Evolutionary conservation across 2,888 invertebrate genomes (phyloP), one percentile per base, ranked within the genome.

Genomic region (Torymus tubicola): DNA sequence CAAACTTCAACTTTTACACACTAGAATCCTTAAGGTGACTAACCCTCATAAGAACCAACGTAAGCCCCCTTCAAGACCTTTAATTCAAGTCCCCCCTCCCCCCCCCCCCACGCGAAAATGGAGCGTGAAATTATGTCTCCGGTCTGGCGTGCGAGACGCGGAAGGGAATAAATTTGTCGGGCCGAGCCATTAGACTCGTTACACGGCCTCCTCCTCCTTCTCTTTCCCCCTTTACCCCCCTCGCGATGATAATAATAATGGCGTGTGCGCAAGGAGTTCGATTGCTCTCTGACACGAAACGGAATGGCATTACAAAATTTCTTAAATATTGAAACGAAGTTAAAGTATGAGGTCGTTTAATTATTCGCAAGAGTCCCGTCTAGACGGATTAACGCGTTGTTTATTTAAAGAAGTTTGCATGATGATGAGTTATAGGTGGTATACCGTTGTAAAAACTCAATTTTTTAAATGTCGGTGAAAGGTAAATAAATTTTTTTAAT

Each of bases 101-200:
- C 4, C n/a, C n/a, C n/a, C n/a, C n/a, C n/a, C n/a, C n/a, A n/a
- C 31, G 31, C 53, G 79, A 79, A 74, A 79, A 74, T 60, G 68
- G 68, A 69, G 79, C 79, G 55, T 79, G 68, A 79, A 73, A 73
- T 68, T 73, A 70, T 64, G 68, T 70, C 77, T 69, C 53, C 63
- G 60, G 69, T 13, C 31, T 31, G 31, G 42, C 11, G 60, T 16
- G 60, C 42, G 21, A 53, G 13, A 18, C 24, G 31, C 16, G 55
- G 52, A 58, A 71, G 52, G 80, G 80, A 81, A 69, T 69, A 69
- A 72, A 81, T 81, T 78, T 71, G 73, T 78, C 77, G 72, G 72
- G 31, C 31, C 31, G 53, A 67, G 69, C 72, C 55, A 77, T 81
- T 77, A 81, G 70, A 78, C 24, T 70, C 63, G 75, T 72, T 75